phyloP scores from a whole-genome alignment of 1,140 invertebrate species.

The Anadara kagoshimensis region DNA sequence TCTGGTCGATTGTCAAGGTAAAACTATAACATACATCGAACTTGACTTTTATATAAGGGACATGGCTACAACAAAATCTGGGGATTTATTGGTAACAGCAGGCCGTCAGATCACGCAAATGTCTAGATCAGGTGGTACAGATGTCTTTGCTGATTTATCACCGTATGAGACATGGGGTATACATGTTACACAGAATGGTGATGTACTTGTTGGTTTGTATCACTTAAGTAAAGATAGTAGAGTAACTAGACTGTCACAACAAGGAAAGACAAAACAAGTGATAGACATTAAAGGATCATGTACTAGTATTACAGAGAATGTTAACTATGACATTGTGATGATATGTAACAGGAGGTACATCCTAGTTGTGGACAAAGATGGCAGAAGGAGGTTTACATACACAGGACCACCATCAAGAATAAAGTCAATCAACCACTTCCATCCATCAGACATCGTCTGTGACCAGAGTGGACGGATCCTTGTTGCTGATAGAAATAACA shows the following conservation, averaged over 20 bases:
- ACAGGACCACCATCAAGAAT: not conserved
- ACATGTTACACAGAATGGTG: not conserved
- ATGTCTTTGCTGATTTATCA: not conserved
- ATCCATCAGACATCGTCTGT: conserved; percentile 21
- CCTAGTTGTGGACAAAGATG: conserved; percentile 11
- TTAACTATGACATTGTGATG: conserved; percentile 13
- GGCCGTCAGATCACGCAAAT: not conserved
- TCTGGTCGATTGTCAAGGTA: too few species aligned
- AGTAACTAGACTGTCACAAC: conserved; percentile 2
- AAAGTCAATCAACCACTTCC: not conserved
- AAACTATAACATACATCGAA: not conserved
- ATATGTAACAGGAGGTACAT: conserved; percentile 8
- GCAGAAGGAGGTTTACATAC: conserved; percentile 19
- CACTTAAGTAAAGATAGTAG: not conserved
- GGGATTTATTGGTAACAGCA: not conserved
- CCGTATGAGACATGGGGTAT: conserved; percentile 10
- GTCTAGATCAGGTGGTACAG: not conserved
- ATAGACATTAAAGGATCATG: not conserved
- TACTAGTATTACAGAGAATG: conserved; percentile 14
- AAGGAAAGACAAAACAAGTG: conserved; percentile 1
- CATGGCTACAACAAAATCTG: not conserved
- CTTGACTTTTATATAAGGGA: conserved; percentile 5
- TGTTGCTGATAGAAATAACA: conserved; percentile 23
- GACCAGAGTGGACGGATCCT: conserved; percentile 19
- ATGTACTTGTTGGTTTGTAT: not conserved